Base-by-base conservation (phyloP, 2,113 vertebrate species). In the Mastomys natalensis region DNA sequence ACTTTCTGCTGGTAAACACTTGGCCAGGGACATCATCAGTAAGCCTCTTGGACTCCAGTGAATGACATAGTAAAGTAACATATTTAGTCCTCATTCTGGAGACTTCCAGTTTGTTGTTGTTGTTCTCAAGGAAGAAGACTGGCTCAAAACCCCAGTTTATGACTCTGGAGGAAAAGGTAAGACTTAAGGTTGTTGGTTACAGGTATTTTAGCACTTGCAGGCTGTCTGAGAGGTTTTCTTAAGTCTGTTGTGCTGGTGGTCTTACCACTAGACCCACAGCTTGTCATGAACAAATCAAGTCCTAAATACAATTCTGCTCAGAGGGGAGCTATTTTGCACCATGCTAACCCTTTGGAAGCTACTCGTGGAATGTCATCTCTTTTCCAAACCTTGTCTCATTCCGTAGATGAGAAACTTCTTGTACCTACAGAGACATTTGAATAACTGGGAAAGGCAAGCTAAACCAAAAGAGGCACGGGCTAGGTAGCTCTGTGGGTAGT, bases 351-450 rank as follows among this genome's bases (percentile, higher is more conserved):
- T 48, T 70, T 74, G 62, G 94, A 92, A 90, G 22, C 64, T 34
- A 40, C 51, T 84, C 74, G 76, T 51, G 40, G 60, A 95, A 87
- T 72, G 40, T 58, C 51, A 48, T 60, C 91, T 91, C 66, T 94
- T 93, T 70, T 48, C 45, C 91, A 72, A 62, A 89, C 55, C 34
- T 93, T 82, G n/a, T 96, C 84, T 91, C 37, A 86, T 66, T 68
- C 72, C 26, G 8, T 5, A 55, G 29, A 76, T 48, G 40, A 64
- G 68, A 55, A 26, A 76, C 13, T 90, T 64, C n/a, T n/a, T 43
- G 21, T 77, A 24, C 60, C 76, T 82, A 77, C 31, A 80, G 66
- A 90, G 76, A 73, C 16, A 53, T 66, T 60, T 40, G 80, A 76
- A 80, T 24, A 53, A 58, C 48, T n/a, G 51, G 86, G 89, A 97